Conservation (phyloP, 2,888 invertebrate species). For the Stenoptilia bipunctidactyla region DNA sequence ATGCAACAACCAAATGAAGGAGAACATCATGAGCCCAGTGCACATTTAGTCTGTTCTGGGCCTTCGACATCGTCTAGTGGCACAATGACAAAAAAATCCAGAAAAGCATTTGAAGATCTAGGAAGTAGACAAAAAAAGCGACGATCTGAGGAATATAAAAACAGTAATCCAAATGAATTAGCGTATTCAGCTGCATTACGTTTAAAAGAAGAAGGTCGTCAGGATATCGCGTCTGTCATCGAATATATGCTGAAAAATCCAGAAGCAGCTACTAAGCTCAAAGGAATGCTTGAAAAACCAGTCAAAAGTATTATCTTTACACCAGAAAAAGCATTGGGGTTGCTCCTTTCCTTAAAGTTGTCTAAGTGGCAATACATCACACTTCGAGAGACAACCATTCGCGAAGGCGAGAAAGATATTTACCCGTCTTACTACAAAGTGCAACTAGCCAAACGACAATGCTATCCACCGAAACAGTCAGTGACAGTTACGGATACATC, state of each 20-base stretch:
- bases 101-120: conserved; percentile 3
- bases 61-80: conserved; percentile 4
- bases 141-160: conserved; percentile 3
- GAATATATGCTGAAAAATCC: conserved; percentile 6
- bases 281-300: conserved; percentile 7
- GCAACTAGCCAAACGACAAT: conserved; percentile 8
- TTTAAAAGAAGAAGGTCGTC: conserved; percentile 5
- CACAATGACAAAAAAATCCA: conserved; percentile 2
- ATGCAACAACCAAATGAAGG: conserved; percentile 1
- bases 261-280: conserved; percentile 3
- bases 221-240: conserved; percentile 5
- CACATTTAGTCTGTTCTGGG: neutral
- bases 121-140: neutral
- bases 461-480: conserved; percentile 10
- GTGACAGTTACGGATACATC: conserved; percentile 12
- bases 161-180: conserved; percentile 1
- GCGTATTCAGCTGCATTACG: conserved; percentile 3
- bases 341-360: conserved; percentile 12
- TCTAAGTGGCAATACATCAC: conserved; percentile 12
- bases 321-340: conserved; percentile 13
- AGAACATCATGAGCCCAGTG: conserved; percentile 1
- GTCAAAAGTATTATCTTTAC: conserved; percentile 9
- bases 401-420: conserved; percentile 8
- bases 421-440: conserved; percentile 9
- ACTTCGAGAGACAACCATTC: conserved; percentile 9